Evolutionary conservation across 2,888 invertebrate species (phyloP).

Genomic region (Nomada hirtipes): DNA sequence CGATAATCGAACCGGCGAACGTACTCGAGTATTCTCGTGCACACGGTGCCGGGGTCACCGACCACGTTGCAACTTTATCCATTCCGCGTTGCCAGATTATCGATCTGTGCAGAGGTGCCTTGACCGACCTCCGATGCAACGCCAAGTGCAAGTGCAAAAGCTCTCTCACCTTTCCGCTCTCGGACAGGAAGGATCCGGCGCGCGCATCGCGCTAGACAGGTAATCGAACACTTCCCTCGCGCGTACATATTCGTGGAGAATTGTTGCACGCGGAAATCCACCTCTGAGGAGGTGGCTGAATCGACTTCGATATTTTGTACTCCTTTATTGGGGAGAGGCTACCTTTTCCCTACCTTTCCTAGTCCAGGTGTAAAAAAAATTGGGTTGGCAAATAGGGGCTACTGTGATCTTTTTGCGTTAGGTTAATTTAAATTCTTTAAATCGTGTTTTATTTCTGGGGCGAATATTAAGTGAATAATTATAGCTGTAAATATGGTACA

Average conservation of each 20-base stretch:
- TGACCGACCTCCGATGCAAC: constrained; percentile 82
- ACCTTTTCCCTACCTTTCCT: too few relatives aligned
- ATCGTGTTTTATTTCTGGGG: too few relatives aligned
- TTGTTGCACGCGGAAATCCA: not conserved
- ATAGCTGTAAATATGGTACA: too few relatives aligned
- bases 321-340: too few relatives aligned
- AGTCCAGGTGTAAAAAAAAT: too few relatives aligned
- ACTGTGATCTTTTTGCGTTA: too few relatives aligned
- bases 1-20: constrained; percentile 7
- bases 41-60: constrained; percentile 68
- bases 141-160: constrained; percentile 84
- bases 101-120: constrained; percentile 82
- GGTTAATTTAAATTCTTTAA: too few relatives aligned
- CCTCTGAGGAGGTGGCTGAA: not conserved
- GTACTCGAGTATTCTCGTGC: constrained; percentile 23
- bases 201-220: constrained; percentile 44
- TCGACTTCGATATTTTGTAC: too few relatives aligned
- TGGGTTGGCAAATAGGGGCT: too few relatives aligned
- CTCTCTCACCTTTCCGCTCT: constrained; percentile 67
- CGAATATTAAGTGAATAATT: too few relatives aligned
- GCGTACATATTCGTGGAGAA: not conserved
- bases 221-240: constrained; percentile 44
- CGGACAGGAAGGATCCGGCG: constrained; percentile 49
- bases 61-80: constrained; percentile 76
- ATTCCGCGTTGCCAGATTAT: constrained; percentile 81